Conservation (phyloP, 2,113 vertebrate genomes). For the Cheirogaleus medius region DNA sequence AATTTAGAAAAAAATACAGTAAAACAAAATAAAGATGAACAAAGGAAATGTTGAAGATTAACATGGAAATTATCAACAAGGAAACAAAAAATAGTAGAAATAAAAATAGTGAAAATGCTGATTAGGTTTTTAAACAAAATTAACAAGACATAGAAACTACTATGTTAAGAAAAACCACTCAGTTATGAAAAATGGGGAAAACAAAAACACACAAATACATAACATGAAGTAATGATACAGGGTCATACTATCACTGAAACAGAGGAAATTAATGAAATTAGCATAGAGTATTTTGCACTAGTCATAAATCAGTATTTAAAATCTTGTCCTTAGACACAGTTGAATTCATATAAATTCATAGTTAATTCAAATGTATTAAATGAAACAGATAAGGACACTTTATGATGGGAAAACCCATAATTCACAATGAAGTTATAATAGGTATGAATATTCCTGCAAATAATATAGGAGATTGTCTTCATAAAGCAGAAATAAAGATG, state of each 20-base stretch:
- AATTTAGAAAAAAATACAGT: background rate
- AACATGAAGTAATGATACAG: background rate
- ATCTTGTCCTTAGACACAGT: background rate
- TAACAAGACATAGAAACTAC: background rate
- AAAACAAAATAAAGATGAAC: background rate
- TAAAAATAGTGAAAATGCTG: background rate
- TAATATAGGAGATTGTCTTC: background rate
- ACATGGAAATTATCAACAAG: background rate
- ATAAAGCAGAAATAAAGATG: background rate
- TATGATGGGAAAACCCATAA: background rate
- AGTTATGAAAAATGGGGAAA: background rate
- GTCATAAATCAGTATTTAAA: background rate
- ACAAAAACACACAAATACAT: background rate
- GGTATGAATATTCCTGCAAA: background rate
- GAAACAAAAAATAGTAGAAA: background rate
- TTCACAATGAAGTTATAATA: background rate
- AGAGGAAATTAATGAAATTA: background rate
- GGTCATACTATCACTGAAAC: background rate
- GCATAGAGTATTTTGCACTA: background rate
- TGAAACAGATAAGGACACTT: background rate
- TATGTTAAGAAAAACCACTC: too few species aligned
- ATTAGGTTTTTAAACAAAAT: background rate
- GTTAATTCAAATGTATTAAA: background rate
- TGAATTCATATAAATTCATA: background rate
- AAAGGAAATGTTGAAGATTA: background rate